These are phyloP conservation scores for Aurelia sp. DNA, from an alignment of 30 jellyfish, hydroid and myxozoan species.

Conservation along the genomic window DNA sequence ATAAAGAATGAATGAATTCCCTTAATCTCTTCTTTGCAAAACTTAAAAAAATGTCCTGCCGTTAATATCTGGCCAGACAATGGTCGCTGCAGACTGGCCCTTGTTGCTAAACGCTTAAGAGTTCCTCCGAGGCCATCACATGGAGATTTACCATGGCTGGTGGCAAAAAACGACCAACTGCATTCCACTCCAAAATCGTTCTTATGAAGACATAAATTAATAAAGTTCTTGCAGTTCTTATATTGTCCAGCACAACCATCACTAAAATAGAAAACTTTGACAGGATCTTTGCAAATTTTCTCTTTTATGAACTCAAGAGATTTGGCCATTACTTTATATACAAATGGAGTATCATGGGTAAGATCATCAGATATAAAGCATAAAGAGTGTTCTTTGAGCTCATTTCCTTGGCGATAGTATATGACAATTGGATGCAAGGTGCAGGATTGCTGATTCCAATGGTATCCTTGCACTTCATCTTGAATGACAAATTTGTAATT, in stretches of 20 bases:
- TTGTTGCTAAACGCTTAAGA: no score
- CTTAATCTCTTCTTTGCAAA: slow-evolving; percentile 35
- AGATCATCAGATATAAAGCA: slow-evolving; percentile 70
- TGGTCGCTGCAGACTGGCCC: slow-evolving; percentile 78
- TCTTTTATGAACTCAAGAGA: slow-evolving; percentile 11
- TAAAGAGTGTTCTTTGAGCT: slow-evolving; percentile 37
- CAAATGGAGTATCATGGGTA: slow-evolving; percentile 58
- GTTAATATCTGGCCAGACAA: slow-evolving; percentile 48
- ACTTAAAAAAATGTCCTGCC: slow-evolving; percentile 28
- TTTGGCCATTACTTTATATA: neutral
- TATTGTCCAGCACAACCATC: slow-evolving; percentile 73
- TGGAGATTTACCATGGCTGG: slow-evolving; percentile 22
- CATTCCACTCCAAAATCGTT: slow-evolving; percentile 20
- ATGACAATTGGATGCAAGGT: slow-evolving; percentile 40
- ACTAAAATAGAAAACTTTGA: slow-evolving; percentile 7
- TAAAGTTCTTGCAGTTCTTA: slow-evolving; percentile 33
- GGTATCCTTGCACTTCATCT: slow-evolving; percentile 50
- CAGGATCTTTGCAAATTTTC: neutral
- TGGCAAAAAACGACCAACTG: neutral
- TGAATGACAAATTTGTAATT: slow-evolving; percentile 38
- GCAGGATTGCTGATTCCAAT: slow-evolving; percentile 60
- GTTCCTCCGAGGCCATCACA: slow-evolving; percentile 54
- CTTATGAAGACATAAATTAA: neutral
- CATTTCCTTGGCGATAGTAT: slow-evolving; percentile 22
- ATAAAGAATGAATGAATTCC: slow-evolving; percentile 18